phyloP scores from a whole-genome alignment of 2,113 vertebrate species.

The Hucho hucho region DNA sequence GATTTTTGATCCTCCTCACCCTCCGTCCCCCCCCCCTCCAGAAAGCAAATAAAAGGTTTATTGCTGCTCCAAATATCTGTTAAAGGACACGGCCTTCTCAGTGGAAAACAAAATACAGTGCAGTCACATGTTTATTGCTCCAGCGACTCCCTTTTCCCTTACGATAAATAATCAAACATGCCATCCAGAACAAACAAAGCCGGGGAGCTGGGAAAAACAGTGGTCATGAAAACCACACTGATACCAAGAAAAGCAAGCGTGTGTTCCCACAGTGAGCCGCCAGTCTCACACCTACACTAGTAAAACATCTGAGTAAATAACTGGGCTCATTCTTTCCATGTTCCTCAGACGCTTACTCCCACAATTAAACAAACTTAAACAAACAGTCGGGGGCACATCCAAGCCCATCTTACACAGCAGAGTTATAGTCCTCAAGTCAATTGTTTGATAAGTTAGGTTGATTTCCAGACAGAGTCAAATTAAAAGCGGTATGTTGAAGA shows the following conservation, averaged over 20 bases:
- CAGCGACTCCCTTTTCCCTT: constrained; percentile 91
- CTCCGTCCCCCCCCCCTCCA: neutral
- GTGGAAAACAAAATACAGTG: constrained; percentile 94
- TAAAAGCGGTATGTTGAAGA: constrained; percentile 18
- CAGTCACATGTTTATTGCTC: constrained; percentile 93
- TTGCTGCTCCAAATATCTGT: constrained; percentile 84
- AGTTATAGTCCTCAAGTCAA: constrained; percentile 12
- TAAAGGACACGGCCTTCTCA: constrained; percentile 87
- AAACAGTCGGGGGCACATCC: constrained; percentile 75
- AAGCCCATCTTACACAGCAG: constrained; percentile 66
- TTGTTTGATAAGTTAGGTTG: constrained; percentile 24
- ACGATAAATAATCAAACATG: constrained; percentile 98
- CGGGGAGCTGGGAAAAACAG: constrained; percentile 77
- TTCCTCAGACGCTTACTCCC: constrained; percentile 89
- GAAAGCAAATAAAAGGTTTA: constrained; percentile 85
- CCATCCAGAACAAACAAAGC: constrained; percentile 97
- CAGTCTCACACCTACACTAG: constrained; percentile 91
- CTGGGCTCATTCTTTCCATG: constrained; percentile 93
- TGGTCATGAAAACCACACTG: constrained; percentile 84
- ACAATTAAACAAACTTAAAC: constrained; percentile 79
- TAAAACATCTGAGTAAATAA: constrained; percentile 96
- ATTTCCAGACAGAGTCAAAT: neutral
- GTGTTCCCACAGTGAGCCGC: constrained; percentile 88
- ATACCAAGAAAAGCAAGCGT: constrained; percentile 91
- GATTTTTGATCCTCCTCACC: constrained; percentile 60